Base-by-base conservation (phyloP, 2,113 vertebrate genomes). In the Megaleporinus macrocephalus region DNA sequence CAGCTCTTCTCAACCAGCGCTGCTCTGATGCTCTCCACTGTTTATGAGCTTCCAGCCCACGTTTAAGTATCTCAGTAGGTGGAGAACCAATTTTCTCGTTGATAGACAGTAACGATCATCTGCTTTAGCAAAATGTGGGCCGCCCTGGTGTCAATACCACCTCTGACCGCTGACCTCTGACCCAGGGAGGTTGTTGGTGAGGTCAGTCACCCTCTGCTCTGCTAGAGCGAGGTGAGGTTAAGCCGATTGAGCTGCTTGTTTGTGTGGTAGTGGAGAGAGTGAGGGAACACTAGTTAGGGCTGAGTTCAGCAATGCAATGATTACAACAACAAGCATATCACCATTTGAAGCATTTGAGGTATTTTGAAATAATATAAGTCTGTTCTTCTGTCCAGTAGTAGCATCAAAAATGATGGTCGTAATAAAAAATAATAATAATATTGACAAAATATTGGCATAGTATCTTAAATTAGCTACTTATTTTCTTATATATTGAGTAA, bases 241-340 rank as follows among this genome's bases (percentile, higher is more conserved):
- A 61, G 55, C 20, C 0, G 14, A 51, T 11, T 74, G 22, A 44
- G 73, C 24, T 49, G 59, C 59, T 76, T 14, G 26, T 62, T 75
- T 74, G n/a, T 76, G 55, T 76, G 33, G n/a, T 44, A 26, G 6
- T 76, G 36, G 33, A 61, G 14, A 61, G 72, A 61, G 33, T 62
- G n/a, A 15, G n/a, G 20, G 22, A 55, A 22, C 6, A 5, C 20
- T 5, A 7, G 18, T 6, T 4, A 16, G 53, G 24, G 57, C 14
- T 26, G 57, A 61, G 22, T 24, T 61, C 3, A 10, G n/a, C 13
- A 12, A 61, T 5, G 10, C 47, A 11, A n/a, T n/a, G n/a, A n/a
- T n/a, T n/a, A n/a, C n/a, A n/a, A n/a, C n/a, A n/a, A n/a, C n/a
- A n/a, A n/a, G n/a, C n/a, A n/a, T n/a, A n/a, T n/a, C n/a, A n/a